Conservation (phyloP, 2,888 invertebrate species). For the Acleris holmiana region DNA sequence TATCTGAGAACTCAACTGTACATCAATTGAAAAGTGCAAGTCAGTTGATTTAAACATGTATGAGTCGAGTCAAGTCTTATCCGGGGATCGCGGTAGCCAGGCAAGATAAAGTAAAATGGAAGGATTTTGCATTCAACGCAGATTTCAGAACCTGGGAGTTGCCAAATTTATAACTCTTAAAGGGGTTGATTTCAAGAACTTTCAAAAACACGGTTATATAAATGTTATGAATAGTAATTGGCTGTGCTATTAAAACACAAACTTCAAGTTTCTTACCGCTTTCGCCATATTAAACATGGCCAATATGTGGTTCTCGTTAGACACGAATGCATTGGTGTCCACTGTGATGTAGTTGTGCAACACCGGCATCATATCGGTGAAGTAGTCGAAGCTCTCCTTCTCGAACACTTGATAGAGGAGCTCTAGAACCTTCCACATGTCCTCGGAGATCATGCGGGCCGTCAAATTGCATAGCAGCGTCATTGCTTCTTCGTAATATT, state of each 20-base stretch:
- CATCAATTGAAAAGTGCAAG: too few species aligned
- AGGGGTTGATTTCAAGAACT: too few species aligned
- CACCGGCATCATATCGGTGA: conserved; percentile 99
- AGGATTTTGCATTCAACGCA: too few species aligned
- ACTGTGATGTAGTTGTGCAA: conserved; percentile 98
- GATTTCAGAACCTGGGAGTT: too few species aligned
- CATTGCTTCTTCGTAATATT: conserved; percentile 98
- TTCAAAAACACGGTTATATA: too few species aligned
- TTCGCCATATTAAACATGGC: conserved; percentile 98
- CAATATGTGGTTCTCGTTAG: conserved; percentile 94
- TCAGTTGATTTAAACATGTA: too few species aligned
- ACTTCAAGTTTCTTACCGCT: conserved; percentile 82
- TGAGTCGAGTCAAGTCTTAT: too few species aligned
- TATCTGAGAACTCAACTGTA: too few species aligned
- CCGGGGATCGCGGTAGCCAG: too few species aligned
- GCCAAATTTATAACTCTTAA: too few species aligned
- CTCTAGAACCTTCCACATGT: conserved; percentile 98
- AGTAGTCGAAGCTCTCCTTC: conserved; percentile 97
- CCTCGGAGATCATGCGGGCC: conserved; percentile 92
- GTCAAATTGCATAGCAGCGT: conserved; percentile 96
- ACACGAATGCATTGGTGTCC: conserved; percentile 96
- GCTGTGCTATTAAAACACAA: conserved; percentile 18
- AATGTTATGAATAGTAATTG: background rate
- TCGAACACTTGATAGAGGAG: conserved; percentile 95
- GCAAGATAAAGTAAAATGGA: too few species aligned